Evolutionary conservation across 2,888 invertebrate genomes (phyloP).

Genomic region (Ormyrus rosae): DNA sequence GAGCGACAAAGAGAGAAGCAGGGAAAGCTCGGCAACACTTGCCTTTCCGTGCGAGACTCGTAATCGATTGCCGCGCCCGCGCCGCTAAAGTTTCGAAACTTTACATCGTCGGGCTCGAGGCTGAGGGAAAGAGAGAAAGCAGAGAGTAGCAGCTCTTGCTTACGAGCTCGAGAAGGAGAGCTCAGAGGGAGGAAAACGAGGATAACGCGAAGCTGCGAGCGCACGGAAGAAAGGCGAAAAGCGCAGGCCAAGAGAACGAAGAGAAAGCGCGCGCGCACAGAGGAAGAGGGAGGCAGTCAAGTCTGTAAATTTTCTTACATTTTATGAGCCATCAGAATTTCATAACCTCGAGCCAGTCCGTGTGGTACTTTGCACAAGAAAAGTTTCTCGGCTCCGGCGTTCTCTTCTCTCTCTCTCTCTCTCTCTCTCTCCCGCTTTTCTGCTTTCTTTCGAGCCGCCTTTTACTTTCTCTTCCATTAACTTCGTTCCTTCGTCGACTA

Average conservation of each 20-base stretch:
- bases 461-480: conserved; percentile 58
- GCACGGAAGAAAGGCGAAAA: conserved; percentile 49
- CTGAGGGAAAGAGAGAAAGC: conserved; percentile 13
- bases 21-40: conserved; percentile 60
- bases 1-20: conserved; percentile 34
- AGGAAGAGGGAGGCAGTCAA: conserved; percentile 63
- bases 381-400: conserved; percentile 70
- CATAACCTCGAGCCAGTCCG: conserved; percentile 76
- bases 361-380: conserved; percentile 75
- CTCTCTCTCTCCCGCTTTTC: conserved; percentile 55
- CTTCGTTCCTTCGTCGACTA: conserved; percentile 56
- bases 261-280: conserved; percentile 43
- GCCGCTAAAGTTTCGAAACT: conserved; percentile 68
- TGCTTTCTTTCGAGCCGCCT: conserved; percentile 50
- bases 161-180: conserved; percentile 59
- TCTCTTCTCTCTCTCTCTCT: conserved; percentile 56
- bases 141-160: conserved; percentile 48
- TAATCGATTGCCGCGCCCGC: conserved; percentile 69
- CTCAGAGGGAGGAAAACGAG: conserved; percentile 59
- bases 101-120: conserved; percentile 62
- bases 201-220: conserved; percentile 53
- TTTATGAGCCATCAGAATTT: conserved; percentile 77
- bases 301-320: conserved; percentile 77
- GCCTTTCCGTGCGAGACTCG: conserved; percentile 64
- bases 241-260: conserved; percentile 48